Percentiles rank a stretch among this genome's conserved stretches.
Evolutionary conservation across 1,140 invertebrate species (phyloP).

Genomic region (Pararge aegeria): DNA sequence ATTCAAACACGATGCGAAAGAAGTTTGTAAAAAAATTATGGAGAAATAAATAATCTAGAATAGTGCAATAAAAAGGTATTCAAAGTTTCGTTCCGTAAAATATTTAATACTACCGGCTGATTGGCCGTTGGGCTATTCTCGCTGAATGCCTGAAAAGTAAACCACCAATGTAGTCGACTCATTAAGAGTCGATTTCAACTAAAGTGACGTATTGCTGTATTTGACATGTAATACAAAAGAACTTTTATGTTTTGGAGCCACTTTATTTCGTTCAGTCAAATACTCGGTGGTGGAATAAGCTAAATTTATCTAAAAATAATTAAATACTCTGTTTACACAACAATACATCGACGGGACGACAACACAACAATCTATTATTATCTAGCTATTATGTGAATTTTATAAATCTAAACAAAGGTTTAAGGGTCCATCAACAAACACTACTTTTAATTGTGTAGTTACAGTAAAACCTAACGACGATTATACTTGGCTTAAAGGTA

Average conservation of each 20-base stretch:
- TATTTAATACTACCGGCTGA: constrained; percentile 83
- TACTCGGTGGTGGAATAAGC: constrained; percentile 9
- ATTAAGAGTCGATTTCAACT: constrained; percentile 68
- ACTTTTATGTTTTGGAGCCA: not conserved
- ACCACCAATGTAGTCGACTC: constrained; percentile 78
- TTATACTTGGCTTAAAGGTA: constrained; percentile 72
- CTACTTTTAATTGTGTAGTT: constrained; percentile 68
- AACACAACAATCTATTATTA: constrained; percentile 69
- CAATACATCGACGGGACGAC: constrained; percentile 76
- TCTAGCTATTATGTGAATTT: constrained; percentile 70
- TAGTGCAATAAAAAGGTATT: constrained; percentile 74
- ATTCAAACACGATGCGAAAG: constrained; percentile 73
- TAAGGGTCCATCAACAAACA: constrained; percentile 71
- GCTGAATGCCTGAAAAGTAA: constrained; percentile 83
- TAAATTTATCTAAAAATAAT: constrained; percentile 3
- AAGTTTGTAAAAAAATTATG: constrained; percentile 63
- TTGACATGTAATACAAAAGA: constrained; percentile 28
- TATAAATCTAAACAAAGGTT: constrained; percentile 67
- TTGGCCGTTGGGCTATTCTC: constrained; percentile 84
- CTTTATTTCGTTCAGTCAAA: not conserved
- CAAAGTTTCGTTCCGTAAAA: constrained; percentile 75
- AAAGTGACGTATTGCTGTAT: constrained; percentile 73
- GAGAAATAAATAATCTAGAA: constrained; percentile 61
- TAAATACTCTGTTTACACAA: constrained; percentile 53
- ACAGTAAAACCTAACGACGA: constrained; percentile 61